These are phyloP conservation scores for Amblyopsis hoosieri DNA, from an alignment of 2,797 vertebrate genomes.

Conservation along the genomic window DNA sequence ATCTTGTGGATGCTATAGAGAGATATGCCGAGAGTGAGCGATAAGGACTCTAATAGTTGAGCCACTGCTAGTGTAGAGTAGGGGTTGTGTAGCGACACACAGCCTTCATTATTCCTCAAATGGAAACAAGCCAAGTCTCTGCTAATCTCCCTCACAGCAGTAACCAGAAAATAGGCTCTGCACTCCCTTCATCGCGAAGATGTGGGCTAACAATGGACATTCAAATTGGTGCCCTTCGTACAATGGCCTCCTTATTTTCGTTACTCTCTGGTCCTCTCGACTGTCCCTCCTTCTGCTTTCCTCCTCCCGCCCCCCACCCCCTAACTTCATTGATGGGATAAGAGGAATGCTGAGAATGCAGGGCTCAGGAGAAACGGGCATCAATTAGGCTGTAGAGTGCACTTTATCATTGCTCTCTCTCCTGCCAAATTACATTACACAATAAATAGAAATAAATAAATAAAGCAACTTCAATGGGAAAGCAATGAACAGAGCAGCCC, in stretches of 20 bases:
- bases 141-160: conserved; percentile 65
- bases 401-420: conserved; percentile 66
- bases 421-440: conserved; percentile 78
- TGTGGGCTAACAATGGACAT: conserved; percentile 61
- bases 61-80: conserved; percentile 25
- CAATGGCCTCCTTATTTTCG: conserved; percentile 52
- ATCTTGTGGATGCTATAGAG: conserved; percentile 4
- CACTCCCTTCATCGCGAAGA: conserved; percentile 58
- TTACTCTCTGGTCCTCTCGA: neutral
- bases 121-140: conserved; percentile 63
- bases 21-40: neutral
- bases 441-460: conserved; percentile 64
- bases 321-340: conserved; percentile 58
- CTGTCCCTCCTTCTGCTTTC: conserved; percentile 10
- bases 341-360: conserved; percentile 74
- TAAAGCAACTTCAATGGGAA: conserved; percentile 52
- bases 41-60: conserved; percentile 20
- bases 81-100: conserved; percentile 49
- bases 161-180: conserved; percentile 55
- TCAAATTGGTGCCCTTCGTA: conserved; percentile 54
- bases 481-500: conserved; percentile 69
- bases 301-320: conserved; percentile 17
- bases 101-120: conserved; percentile 71
- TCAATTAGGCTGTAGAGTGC: conserved; percentile 78
- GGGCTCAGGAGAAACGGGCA: conserved; percentile 56